These are phyloP conservation scores for Scolanthus callimorphus DNA, from an alignment of 92 coral and sea anemone species.

Conservation along the genomic window DNA sequence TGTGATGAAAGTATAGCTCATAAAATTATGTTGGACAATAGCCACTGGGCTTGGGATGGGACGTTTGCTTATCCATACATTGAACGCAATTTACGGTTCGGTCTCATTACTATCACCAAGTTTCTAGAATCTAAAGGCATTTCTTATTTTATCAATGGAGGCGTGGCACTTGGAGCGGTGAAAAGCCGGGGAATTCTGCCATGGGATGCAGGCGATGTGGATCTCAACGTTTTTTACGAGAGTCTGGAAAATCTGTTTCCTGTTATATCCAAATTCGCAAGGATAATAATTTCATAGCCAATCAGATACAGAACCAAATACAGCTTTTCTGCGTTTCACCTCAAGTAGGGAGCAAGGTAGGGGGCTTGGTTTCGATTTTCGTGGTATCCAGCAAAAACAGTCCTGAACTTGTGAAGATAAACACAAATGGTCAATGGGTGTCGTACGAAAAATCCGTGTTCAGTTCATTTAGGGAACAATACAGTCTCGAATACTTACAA, in stretches of 20 bases:
- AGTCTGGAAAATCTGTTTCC: slow-evolving; percentile 4
- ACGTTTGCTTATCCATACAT: slow-evolving; percentile 63
- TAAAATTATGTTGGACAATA: slow-evolving; percentile 13
- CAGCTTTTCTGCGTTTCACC: neutral
- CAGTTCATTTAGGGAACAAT: neutral
- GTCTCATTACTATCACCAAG: slow-evolving; percentile 11
- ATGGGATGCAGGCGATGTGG: slow-evolving; percentile 69
- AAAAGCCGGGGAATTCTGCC: slow-evolving; percentile 50
- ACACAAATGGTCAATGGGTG: too few relatives aligned
- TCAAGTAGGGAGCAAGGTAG: neutral
- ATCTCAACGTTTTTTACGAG: slow-evolving; percentile 10
- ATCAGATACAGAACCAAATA: too few relatives aligned
- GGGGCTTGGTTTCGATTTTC: neutral
- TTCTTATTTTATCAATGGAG: slow-evolving; percentile 25
- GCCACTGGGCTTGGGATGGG: slow-evolving; percentile 43
- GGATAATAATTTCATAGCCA: slow-evolving; percentile 10
- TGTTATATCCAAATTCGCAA: slow-evolving; percentile 2
- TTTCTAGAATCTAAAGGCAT: slow-evolving; percentile 23
- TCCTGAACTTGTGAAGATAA: too few relatives aligned
- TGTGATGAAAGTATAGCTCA: slow-evolving; percentile 27
- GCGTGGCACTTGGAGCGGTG: slow-evolving; percentile 50
- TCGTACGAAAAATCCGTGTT: neutral
- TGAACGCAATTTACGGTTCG: slow-evolving; percentile 13
- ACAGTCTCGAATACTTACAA: neutral
- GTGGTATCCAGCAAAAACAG: neutral